These are phyloP conservation scores for Agrochola lota DNA, from an alignment of 2,888 invertebrate species.

Conservation along the genomic window DNA sequence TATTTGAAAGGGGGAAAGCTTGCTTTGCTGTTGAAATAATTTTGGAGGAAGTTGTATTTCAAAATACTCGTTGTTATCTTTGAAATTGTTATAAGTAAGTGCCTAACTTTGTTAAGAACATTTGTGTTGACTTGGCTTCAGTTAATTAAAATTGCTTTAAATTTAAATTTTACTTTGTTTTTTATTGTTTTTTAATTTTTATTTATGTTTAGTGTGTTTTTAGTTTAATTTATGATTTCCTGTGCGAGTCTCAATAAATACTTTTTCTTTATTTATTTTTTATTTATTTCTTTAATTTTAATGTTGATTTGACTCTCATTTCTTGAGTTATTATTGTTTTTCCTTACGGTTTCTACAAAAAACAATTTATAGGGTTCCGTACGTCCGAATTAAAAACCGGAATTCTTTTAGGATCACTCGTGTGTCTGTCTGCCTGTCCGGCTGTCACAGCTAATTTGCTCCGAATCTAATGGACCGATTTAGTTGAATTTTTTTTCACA, in stretches of 20 bases:
- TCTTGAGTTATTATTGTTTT: neutral
- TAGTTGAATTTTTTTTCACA: too few species aligned
- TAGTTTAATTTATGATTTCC: too few species aligned
- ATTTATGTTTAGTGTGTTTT: too few species aligned
- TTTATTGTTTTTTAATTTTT: too few species aligned
- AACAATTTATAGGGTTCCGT: neutral
- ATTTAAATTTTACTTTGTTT: too few species aligned
- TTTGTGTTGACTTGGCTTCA: neutral
- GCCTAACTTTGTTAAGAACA: neutral
- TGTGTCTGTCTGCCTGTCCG: too few species aligned
- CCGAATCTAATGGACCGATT: too few species aligned
- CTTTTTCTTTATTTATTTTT: too few species aligned
- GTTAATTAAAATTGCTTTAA: neutral
- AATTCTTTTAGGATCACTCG: too few species aligned
- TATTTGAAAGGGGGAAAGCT: slow-evolving; percentile 14
- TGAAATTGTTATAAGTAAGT: neutral
- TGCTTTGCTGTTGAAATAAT: slow-evolving; percentile 24
- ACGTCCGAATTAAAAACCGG: too few species aligned
- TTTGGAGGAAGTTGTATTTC: slow-evolving; percentile 16
- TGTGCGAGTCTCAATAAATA: too few species aligned
- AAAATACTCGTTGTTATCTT: neutral
- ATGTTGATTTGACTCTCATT: neutral
- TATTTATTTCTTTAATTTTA: neutral
- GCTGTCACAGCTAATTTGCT: too few species aligned
- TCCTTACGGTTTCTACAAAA: neutral